Conservation (phyloP, 2,797 vertebrate species). For the Phaenicophaeus curvirostris region DNA sequence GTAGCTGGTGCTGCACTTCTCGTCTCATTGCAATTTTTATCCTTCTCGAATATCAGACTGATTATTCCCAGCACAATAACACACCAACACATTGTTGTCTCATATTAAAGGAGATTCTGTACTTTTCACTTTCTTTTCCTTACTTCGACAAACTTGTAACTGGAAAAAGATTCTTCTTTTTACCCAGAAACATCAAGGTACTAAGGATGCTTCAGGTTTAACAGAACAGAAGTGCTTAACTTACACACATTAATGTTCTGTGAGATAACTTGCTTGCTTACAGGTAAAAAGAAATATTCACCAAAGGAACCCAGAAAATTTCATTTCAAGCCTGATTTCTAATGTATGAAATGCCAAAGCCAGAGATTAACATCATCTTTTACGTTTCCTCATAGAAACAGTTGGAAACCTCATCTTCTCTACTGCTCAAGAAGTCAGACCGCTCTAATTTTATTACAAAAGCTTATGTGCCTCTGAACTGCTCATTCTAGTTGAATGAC, state of each 20-base stretch:
- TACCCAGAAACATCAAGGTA: neutral
- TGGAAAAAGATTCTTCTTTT: neutral
- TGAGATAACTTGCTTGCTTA: neutral
- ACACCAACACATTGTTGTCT: neutral
- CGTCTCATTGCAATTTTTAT: neutral
- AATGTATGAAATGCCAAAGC: neutral
- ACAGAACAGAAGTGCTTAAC: neutral
- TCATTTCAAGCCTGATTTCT: neutral
- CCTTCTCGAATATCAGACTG: neutral
- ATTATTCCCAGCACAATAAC: neutral
- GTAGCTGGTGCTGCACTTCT: neutral
- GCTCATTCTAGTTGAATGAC: neutral
- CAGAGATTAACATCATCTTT: constrained; percentile 8
- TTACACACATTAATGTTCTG: neutral
- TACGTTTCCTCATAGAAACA: neutral
- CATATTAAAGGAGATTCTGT: neutral
- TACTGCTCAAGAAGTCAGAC: neutral
- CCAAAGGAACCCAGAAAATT: neutral
- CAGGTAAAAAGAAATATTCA: neutral
- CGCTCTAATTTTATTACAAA: neutral
- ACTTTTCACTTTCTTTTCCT: neutral
- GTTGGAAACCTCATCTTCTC: constrained; percentile 39
- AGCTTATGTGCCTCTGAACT: neutral
- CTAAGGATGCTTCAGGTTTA: neutral
- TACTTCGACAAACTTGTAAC: neutral